A percentile compares a stretch with the other conserved stretches of the same genome.
Conservation (phyloP, 2,113 vertebrate genomes). For the Limanda limanda region DNA sequence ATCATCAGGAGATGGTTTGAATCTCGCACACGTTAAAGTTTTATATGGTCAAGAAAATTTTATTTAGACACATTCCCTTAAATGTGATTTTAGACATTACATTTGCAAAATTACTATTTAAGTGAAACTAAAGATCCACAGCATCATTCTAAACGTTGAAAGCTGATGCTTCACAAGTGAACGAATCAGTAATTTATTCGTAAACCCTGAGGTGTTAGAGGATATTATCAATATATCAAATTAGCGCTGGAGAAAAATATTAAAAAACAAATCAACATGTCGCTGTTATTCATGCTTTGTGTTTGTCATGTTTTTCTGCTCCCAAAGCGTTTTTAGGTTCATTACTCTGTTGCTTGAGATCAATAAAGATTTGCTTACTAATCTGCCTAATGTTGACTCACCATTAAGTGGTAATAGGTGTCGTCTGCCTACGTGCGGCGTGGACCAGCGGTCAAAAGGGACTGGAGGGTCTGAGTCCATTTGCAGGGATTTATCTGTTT, state of each 20-base stretch:
- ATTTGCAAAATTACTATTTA: too few relatives aligned
- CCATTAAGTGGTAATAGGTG: conserved; percentile 10
- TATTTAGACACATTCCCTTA: too few relatives aligned
- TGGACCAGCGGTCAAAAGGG: conserved; percentile 38
- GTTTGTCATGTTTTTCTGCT: neutral
- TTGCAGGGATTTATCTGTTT: conserved; percentile 78
- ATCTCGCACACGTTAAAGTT: too few relatives aligned
- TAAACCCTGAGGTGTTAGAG: neutral
- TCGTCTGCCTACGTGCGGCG: neutral
- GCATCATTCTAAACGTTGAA: neutral
- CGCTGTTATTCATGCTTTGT: too few relatives aligned
- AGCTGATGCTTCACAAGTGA: neutral
- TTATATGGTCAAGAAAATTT: too few relatives aligned
- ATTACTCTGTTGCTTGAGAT: conserved; percentile 7
- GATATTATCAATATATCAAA: neutral
- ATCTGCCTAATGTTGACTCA: conserved; percentile 1
- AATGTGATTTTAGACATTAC: too few relatives aligned
- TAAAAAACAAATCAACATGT: neutral
- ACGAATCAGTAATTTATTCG: neutral
- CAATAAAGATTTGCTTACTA: neutral
- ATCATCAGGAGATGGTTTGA: too few relatives aligned
- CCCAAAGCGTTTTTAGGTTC: neutral
- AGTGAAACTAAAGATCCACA: too few relatives aligned
- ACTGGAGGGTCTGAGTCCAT: conserved; percentile 55
- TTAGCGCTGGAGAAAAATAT: neutral